Evolutionary conservation across 2,797 vertebrate genomes (phyloP).

Genomic region (Sebastes kiyomatsui): DNA sequence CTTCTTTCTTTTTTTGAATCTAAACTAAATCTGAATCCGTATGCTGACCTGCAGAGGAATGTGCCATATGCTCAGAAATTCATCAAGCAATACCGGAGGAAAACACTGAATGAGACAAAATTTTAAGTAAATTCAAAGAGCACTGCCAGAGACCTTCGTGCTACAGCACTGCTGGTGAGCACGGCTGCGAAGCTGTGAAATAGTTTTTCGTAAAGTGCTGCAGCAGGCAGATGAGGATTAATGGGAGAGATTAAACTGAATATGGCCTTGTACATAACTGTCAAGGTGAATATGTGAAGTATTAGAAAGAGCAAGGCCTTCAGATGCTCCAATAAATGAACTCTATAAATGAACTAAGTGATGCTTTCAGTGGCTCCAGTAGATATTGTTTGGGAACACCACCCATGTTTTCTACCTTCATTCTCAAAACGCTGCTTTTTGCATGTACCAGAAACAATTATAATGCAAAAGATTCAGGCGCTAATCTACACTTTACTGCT

Average conservation of each 20-base stretch:
- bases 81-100: constrained; percentile 37
- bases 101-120: constrained; percentile 41
- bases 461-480: not conserved
- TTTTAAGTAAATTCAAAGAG: constrained; percentile 53
- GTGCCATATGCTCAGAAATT: constrained; percentile 68
- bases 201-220: constrained; percentile 32
- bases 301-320: constrained; percentile 9
- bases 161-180: constrained; percentile 10
- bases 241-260: constrained; percentile 43
- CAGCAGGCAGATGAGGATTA: constrained; percentile 31
- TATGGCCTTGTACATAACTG: constrained; percentile 14
- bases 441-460: not conserved
- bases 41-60: constrained; percentile 72
- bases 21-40: constrained; percentile 67
- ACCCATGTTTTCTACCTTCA: not conserved
- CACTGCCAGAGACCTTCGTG: constrained; percentile 26
- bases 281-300: constrained; percentile 30
- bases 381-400: not conserved
- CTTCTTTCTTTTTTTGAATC: constrained; percentile 46
- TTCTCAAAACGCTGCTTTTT: not conserved
- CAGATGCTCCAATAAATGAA: constrained; percentile 2
- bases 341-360: not conserved
- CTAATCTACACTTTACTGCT: not conserved
- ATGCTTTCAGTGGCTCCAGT: constrained; percentile 2
- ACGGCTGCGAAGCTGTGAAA: constrained; percentile 21